Evolutionary conservation across 2,797 vertebrate species (phyloP), one percentile per base, ranked within the genome.

Genomic region (Labeo calbasu): DNA sequence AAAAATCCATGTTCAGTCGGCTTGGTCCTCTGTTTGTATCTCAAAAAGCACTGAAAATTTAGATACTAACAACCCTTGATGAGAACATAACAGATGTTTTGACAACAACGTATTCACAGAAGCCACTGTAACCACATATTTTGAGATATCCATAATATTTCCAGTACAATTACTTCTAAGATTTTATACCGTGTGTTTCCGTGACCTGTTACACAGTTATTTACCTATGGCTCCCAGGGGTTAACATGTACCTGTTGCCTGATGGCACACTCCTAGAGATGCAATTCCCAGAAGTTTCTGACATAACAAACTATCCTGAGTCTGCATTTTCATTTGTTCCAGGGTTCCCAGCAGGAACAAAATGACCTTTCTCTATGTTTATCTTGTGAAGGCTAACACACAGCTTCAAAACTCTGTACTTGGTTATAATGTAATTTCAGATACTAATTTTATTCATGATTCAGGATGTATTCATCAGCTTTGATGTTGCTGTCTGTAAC

Each of bases 171-270:
- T 66, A 10, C 17, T 53, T 53, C 7, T 50, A 14, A 13, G 6
- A 11, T 51, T 36, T 36, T 79, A 36, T 36, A 53, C 19, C 55
- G 75, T 46, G 53, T 59, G 75, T 77, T 79, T 66, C 43, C 2
- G 25, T 79, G 61, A 15, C 23, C 11, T 65, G 25, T 9, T 25
- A 32, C 77, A 7, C 59, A 65, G 12, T 32, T 59, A 32, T 79
- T 66, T 66, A 57, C 17, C 12, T 50, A 57, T 5, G 23, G 9
- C 4, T 59, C 82, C 73, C 50, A 68, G 12, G 36, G 40, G 82
- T 57, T 57, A 11, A 57, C 17, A 77, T 69, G 82, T 59, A 68
- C 63, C 61, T 51, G 73, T 73, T 82, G 70, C 32, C 57, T 12
- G 10, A 53, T 63, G 59, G 53, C 51, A 48, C 73, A 36, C 40